phyloP scores from a whole-genome alignment of 1,140 invertebrate species.

The Ganaspis sp. region DNA sequence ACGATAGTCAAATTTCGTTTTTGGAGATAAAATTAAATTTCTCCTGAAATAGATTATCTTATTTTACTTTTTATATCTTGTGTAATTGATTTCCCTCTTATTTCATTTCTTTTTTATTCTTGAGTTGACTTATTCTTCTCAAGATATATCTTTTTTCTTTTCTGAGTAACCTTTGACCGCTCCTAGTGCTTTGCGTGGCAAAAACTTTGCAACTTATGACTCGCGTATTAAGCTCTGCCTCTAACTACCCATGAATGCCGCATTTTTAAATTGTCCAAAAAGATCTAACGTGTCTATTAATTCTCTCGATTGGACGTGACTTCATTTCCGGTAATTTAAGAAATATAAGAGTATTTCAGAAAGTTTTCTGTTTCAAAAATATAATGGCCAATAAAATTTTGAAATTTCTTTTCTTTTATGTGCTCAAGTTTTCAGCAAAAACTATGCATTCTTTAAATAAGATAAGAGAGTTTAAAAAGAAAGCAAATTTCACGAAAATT shows the following conservation, averaged over 20 bases:
- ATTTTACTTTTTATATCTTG: too few species aligned
- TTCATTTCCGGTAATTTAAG: not conserved
- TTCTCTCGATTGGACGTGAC: slow-evolving; percentile 26
- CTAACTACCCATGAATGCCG: slow-evolving; percentile 73
- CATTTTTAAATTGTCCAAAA: slow-evolving; percentile 67
- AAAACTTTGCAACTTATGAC: slow-evolving; percentile 64
- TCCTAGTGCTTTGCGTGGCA: slow-evolving; percentile 50
- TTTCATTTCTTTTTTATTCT: not conserved
- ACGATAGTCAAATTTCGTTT: too few species aligned
- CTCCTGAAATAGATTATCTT: too few species aligned
- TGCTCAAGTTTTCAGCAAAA: not conserved
- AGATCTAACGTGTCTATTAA: slow-evolving; percentile 60
- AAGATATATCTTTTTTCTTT: not conserved
- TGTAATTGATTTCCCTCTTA: not conserved
- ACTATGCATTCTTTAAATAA: too few species aligned
- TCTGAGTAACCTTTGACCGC: slow-evolving; percentile 30
- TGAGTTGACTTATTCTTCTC: slow-evolving; percentile 22
- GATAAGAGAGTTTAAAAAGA: too few species aligned
- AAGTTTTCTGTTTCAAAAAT: not conserved
- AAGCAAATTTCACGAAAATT: too few species aligned
- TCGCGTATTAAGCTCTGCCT: slow-evolving; percentile 62
- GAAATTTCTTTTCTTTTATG: not conserved
- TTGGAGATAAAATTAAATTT: too few species aligned
- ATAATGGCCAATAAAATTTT: not conserved
- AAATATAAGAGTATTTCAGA: not conserved